Evolutionary conservation across 1,140 invertebrate genomes (phyloP).

Genomic region (Drosophila kepulauana): DNA sequence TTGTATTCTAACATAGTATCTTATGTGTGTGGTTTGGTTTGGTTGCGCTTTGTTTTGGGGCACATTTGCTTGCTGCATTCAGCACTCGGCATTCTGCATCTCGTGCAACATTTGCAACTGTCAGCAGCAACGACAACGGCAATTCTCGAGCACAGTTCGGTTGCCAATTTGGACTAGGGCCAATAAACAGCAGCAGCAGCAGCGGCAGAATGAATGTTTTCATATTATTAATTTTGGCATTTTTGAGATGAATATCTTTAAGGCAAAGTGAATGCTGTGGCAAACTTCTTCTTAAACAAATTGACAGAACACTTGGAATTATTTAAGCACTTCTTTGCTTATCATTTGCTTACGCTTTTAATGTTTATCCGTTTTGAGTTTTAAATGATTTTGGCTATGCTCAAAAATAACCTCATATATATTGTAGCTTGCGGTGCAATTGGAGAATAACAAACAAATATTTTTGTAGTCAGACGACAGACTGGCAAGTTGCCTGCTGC

Average conservation of each 20-base stretch:
- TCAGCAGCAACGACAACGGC: constrained; percentile 65
- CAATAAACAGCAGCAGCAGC: constrained; percentile 57
- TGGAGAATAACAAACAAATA: constrained; percentile 58
- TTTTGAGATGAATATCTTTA: background rate
- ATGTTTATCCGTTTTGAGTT: background rate
- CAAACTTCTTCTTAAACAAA: background rate
- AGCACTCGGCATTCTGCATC: constrained; percentile 35
- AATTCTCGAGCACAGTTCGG: constrained; percentile 54
- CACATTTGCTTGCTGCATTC: constrained; percentile 17
- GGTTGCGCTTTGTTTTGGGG: constrained; percentile 10
- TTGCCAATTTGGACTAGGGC: constrained; percentile 77
- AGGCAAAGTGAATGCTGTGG: background rate
- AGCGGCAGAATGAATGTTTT: constrained; percentile 1
- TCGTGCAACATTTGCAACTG: constrained; percentile 77
- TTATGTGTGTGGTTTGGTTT: constrained; percentile 2
- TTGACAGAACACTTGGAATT: background rate
- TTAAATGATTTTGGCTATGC: background rate
- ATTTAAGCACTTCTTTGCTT: background rate
- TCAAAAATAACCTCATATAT: background rate
- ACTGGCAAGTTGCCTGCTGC: constrained; percentile 30
- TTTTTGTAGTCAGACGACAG: constrained; percentile 47
- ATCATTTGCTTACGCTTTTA: background rate
- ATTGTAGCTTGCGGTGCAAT: constrained; percentile 19
- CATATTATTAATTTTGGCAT: constrained; percentile 42
- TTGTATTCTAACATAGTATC: background rate